These are phyloP conservation scores for Kryptopterus vitreolus DNA, from an alignment of 2,797 vertebrate species.

Conservation along the genomic window DNA sequence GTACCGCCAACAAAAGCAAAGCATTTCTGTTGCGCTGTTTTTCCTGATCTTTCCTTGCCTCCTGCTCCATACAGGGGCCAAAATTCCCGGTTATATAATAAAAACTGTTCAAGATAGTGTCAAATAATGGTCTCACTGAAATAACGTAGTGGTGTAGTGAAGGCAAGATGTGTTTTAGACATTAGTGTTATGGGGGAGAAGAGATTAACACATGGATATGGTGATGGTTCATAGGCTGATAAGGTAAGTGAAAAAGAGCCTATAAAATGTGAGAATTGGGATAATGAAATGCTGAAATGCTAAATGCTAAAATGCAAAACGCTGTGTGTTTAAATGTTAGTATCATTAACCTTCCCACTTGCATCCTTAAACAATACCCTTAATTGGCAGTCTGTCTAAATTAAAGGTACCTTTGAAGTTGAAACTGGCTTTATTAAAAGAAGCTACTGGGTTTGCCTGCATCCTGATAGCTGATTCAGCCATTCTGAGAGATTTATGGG, in stretches of 20 bases:
- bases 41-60: constrained; percentile 39
- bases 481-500: background rate
- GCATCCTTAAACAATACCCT: background rate
- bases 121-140: constrained; percentile 50
- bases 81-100: constrained; percentile 53
- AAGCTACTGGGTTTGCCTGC: background rate
- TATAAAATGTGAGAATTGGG: background rate
- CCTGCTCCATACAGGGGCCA: constrained; percentile 21
- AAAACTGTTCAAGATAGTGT: constrained; percentile 49
- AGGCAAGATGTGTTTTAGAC: constrained; percentile 61
- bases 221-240: background rate
- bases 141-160: constrained; percentile 39
- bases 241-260: background rate
- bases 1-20: constrained; percentile 32
- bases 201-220: constrained; percentile 16
- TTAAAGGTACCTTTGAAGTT: background rate
- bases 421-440: background rate
- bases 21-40: constrained; percentile 52
- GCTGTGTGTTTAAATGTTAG: background rate
- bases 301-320: too few relatives aligned
- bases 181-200: constrained; percentile 55
- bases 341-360: background rate
- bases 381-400: background rate
- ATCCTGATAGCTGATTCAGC: background rate
- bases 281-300: too few relatives aligned